Base-by-base conservation (phyloP, 92 coral and sea anemone species). In the Palythoa heliodiscus region DNA sequence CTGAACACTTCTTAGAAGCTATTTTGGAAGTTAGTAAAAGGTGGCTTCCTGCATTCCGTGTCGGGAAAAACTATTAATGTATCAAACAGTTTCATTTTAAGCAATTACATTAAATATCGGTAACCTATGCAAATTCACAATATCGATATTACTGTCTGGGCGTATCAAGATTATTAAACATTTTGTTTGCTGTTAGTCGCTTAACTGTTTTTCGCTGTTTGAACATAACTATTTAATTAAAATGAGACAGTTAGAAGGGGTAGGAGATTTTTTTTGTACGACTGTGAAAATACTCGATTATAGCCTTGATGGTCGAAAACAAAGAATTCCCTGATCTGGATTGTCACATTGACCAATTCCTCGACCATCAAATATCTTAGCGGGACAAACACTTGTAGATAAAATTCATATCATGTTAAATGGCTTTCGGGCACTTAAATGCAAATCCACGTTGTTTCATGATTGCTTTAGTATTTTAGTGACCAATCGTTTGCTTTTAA, bases 151-250 rank as follows among this genome's bases (percentile, higher is more conserved):
- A 43, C 19, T 80, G 35, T 19, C 74, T 5, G 25, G 17, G 70
- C 66, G 25, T 80, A 79, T 79, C 57, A 17, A 47, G 20, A 80
- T 64, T 22, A 80, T 63, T 80, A 80, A 80, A 64, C 57, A 60
- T 48, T 64, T 13, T 80, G 61, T 80, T 67, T 80, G 84, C 20
- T 29, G 74, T 58, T 9, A 78, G 55, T 37, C 54, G 57, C n/a
- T n/a, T 78, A 23, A 58, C 19, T 60, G 70, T 39, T 43, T 29
- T 78, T 10, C 17, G n/a, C 17, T 60, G n/a, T 78, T 37, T 78
- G 43, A 60, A 78, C 25, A 54, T 37, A 57, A 76, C 48, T 55
- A 35, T 78, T 78, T 38, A 35, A 60, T 38, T 3, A n/a, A 20
- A 78, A 19, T 17, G 2, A 10, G 52, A 39, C 71, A 20, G 39